phyloP scores from a whole-genome alignment of 2,113 vertebrate genomes.

The Ptilorrhoa leucosticta region DNA sequence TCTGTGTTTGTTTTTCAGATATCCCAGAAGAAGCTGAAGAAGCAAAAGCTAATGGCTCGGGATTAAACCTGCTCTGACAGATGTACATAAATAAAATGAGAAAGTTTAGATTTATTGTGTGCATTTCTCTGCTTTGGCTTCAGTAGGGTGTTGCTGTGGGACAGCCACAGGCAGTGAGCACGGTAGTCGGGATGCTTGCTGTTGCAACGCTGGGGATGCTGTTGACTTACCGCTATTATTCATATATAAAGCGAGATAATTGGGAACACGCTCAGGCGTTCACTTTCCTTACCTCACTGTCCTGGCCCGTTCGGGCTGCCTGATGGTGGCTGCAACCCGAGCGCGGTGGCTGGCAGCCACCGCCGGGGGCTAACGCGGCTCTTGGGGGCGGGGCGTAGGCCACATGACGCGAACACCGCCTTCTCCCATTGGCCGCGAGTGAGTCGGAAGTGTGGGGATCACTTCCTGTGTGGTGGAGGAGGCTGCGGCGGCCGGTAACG shows the following conservation, averaged over 20 bases:
- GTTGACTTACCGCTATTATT: not conserved
- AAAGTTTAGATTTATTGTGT: not conserved
- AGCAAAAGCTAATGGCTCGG: conserved; percentile 94
- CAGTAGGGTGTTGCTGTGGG: not conserved
- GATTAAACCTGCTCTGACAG: conserved; percentile 68
- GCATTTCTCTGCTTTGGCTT: not conserved
- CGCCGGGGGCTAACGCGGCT: not conserved
- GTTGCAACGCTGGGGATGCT: not conserved
- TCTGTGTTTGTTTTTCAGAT: conserved; percentile 70
- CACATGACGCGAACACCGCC: not conserved
- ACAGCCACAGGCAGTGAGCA: not conserved
- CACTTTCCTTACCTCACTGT: not conserved
- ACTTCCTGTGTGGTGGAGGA: not conserved
- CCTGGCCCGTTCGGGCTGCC: not conserved
- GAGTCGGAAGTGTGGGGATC: not conserved
- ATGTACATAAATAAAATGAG: conserved; percentile 65
- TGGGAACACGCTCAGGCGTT: not conserved
- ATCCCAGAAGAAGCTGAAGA: conserved; percentile 98
- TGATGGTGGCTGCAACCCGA: not conserved
- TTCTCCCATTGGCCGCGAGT: not conserved
- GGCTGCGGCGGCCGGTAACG: not conserved
- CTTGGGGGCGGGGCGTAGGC: not conserved
- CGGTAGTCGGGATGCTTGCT: not conserved
- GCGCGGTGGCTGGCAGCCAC: not conserved
- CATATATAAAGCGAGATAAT: not conserved